A percentile compares a stretch with the other conserved stretches of the same genome.
These are phyloP conservation scores for Entosphenus tridentatus DNA, from an alignment of 2,113 vertebrate genomes.

Conservation along the genomic window DNA sequence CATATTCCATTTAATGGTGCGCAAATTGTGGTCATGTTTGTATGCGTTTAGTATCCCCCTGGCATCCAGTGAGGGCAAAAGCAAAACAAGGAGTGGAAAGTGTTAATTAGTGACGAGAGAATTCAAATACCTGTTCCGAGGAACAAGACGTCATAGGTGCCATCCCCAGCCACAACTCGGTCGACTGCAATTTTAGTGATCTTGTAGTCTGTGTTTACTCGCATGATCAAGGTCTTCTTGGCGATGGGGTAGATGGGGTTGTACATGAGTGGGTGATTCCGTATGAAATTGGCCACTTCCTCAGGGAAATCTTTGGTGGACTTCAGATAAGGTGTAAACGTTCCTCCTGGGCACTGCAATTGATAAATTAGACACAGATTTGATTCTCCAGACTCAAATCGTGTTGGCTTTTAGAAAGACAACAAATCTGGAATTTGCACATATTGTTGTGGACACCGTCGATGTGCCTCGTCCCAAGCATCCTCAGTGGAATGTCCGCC, in stretches of 20 bases:
- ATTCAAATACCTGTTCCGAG: conserved; percentile 88
- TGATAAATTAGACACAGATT: conserved; percentile 8
- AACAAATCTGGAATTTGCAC: too few species aligned
- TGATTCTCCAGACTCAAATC: neutral
- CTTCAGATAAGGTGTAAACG: conserved; percentile 91
- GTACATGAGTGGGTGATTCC: conserved; percentile 84
- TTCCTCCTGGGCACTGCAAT: conserved; percentile 72
- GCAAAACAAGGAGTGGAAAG: conserved; percentile 8
- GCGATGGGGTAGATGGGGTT: conserved; percentile 71
- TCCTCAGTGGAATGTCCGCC: too few species aligned
- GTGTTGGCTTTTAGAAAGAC: too few species aligned
- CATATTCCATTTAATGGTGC: neutral
- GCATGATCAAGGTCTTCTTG: conserved; percentile 76
- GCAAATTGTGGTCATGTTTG: conserved; percentile 8
- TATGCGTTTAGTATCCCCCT: neutral
- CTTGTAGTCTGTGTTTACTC: conserved; percentile 69
- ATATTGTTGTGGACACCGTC: too few species aligned
- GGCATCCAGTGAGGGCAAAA: neutral
- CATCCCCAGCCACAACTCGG: conserved; percentile 56
- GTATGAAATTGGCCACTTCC: conserved; percentile 98
- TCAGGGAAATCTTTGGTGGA: conserved; percentile 97
- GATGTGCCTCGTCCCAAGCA: too few species aligned
- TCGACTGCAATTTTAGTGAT: conserved; percentile 60
- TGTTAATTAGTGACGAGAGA: conserved; percentile 7
- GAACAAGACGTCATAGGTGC: conserved; percentile 81